Conservation (phyloP, 2,797 vertebrate species). For the Pachyuromys duprasi region DNA sequence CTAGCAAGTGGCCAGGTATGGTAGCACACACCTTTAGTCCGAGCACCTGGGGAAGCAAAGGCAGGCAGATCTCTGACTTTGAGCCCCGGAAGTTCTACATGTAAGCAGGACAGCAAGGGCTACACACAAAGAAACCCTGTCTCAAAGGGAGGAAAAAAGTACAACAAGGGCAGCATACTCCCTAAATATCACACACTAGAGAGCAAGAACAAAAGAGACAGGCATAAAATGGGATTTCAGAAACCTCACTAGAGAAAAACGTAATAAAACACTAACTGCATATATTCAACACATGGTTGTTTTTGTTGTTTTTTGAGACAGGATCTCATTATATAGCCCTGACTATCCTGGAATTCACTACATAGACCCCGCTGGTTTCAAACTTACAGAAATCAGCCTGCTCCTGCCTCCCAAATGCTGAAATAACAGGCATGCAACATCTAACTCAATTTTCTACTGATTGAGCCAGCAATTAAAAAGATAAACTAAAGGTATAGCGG, state of each 20-base stretch:
- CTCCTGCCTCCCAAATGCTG: background rate
- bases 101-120: background rate
- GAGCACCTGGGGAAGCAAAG: background rate
- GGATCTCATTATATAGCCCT: background rate
- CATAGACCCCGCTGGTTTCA: background rate
- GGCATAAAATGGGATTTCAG: background rate
- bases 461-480: constrained; percentile 9
- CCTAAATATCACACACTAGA: background rate
- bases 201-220: background rate
- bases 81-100: too few species aligned
- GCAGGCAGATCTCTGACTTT: background rate
- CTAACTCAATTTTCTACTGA: constrained; percentile 34
- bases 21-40: background rate
- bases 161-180: background rate
- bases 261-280: constrained; percentile 12
- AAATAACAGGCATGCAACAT: background rate
- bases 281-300: background rate
- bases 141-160: background rate
- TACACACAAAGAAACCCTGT: background rate
- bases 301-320: background rate
- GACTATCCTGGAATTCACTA: background rate
- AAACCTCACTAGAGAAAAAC: constrained; percentile 17
- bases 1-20: background rate
- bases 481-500: background rate
- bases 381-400: background rate